Percentiles rank a stretch among this genome's conserved stretches.
These are phyloP conservation scores for Dreissena polymorpha DNA, from an alignment of 1,140 invertebrate genomes.

Conservation along the genomic window DNA sequence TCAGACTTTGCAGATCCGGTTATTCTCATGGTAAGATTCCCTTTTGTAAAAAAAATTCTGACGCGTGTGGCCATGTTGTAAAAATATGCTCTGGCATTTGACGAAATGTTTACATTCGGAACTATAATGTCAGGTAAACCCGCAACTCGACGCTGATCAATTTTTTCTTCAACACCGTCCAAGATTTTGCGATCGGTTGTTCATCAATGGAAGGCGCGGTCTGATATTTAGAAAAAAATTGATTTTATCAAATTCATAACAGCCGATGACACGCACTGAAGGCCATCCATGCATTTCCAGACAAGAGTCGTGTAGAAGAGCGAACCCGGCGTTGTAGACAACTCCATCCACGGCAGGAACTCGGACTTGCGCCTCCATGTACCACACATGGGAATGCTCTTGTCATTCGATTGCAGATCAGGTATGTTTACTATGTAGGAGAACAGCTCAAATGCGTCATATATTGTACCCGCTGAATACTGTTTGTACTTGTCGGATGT, in stretches of 20 bases:
- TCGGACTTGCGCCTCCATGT: conserved; percentile 55
- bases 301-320: conserved; percentile 49
- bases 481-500: too few species aligned
- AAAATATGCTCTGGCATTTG: too few species aligned
- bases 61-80: too few species aligned
- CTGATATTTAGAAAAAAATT: conserved; percentile 41
- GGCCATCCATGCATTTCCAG: conserved; percentile 56
- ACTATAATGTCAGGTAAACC: too few species aligned
- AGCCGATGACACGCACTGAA: conserved; percentile 50
- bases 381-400: conserved; percentile 20
- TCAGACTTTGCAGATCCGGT: too few species aligned
- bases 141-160: too few species aligned
- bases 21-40: too few species aligned
- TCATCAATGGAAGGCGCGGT: conserved; percentile 46
- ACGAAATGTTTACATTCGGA: too few species aligned
- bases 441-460: conserved; percentile 56
- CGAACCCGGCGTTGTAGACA: conserved; percentile 52
- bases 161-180: conserved; percentile 57
- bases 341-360: conserved; percentile 62
- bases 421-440: conserved; percentile 44
- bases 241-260: conserved; percentile 36
- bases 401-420: neutral
- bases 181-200: conserved; percentile 58
- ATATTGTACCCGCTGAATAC: conserved; percentile 58
- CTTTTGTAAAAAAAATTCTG: too few species aligned